phyloP scores from a whole-genome alignment of 1,140 invertebrate genomes.

The Acromyrmex echinatior region DNA sequence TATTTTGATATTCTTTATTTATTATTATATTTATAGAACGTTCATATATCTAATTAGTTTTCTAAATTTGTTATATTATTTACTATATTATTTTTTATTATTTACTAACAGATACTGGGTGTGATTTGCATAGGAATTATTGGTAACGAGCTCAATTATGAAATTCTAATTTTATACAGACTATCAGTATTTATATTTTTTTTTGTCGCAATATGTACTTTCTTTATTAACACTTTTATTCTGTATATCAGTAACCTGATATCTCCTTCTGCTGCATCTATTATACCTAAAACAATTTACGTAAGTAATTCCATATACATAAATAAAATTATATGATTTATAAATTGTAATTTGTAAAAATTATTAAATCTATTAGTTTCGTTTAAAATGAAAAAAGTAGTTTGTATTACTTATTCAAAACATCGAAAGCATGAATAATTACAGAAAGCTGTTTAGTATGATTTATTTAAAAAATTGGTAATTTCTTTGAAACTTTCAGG shows the following conservation, averaged over 20 bases:
- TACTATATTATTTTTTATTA: too few species aligned
- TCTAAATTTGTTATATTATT: constrained; percentile 24
- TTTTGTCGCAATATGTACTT: constrained; percentile 90
- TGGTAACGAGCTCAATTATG: constrained; percentile 87
- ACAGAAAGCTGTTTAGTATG: background rate
- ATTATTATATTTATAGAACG: background rate
- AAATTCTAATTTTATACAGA: constrained; percentile 67
- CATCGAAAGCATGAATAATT: background rate
- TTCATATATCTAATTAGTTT: background rate
- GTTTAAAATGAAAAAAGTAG: background rate
- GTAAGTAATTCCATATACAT: constrained; percentile 88
- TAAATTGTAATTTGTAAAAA: background rate
- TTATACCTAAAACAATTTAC: constrained; percentile 94
- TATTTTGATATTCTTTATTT: background rate
- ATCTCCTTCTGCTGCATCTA: constrained; percentile 92
- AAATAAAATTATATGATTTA: background rate
- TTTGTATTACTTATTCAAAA: background rate
- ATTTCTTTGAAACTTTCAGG: constrained; percentile 87
- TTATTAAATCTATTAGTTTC: background rate
- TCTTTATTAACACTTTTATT: constrained; percentile 92
- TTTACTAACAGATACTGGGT: constrained; percentile 90
- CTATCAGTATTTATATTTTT: constrained; percentile 89
- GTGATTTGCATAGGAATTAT: constrained; percentile 91
- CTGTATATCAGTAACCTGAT: constrained; percentile 91
- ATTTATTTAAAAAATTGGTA: background rate